Evolutionary conservation across 2,113 vertebrate species (phyloP).

Genomic region (Pteruthius melanotis): DNA sequence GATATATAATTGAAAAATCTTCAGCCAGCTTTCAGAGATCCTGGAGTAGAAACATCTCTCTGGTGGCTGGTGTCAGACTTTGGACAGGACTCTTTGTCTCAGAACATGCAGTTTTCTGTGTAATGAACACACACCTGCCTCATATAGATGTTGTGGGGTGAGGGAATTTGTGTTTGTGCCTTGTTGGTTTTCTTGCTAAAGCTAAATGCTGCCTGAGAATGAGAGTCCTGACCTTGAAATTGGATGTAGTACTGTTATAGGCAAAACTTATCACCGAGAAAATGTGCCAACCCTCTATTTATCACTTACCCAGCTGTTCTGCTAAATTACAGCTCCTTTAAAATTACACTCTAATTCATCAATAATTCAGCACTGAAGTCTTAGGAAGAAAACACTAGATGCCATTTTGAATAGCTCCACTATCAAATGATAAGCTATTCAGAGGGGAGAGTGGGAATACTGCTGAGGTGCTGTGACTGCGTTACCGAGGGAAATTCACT

Average conservation of each 20-base stretch:
- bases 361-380: conserved; percentile 25
- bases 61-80: neutral
- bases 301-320: conserved; percentile 24
- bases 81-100: neutral
- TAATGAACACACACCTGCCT: neutral
- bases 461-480: neutral
- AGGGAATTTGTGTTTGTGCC: neutral
- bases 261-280: neutral
- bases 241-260: neutral
- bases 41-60: neutral
- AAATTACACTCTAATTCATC: conserved; percentile 31
- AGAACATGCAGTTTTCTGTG: neutral
- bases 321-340: conserved; percentile 38
- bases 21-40: neutral
- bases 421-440: conserved; percentile 4
- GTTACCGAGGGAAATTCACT: neutral
- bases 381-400: neutral
- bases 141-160: neutral
- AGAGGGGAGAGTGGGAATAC: neutral
- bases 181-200: neutral
- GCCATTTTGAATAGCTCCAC: conserved; percentile 43
- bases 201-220: neutral
- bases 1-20: neutral
- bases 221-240: conserved; percentile 17
- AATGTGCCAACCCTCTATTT: conserved; percentile 13